Base-by-base conservation (phyloP, 2,888 invertebrate species). In the Scaptomyza parva region DNA sequence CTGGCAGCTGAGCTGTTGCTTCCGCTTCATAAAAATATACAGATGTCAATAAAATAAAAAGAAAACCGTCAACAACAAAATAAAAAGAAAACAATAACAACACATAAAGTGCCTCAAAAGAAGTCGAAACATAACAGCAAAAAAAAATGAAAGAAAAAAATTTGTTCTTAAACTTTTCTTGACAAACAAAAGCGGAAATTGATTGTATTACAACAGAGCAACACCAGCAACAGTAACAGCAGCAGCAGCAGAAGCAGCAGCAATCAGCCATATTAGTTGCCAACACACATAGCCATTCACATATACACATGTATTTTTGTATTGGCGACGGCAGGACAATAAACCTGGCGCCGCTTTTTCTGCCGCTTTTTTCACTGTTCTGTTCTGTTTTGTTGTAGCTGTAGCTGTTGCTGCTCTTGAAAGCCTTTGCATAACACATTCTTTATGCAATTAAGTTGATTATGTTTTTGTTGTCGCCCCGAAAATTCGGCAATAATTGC, bases 131-230 rank as follows among this genome's bases (percentile, higher is more conserved):
- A 84, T 48, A 65, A 28, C 9, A 28, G 0, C 9, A 28, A 1
- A 28, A 9, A 28, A 28, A 28, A 8, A 24, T 7, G 9, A 28
- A 28, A 14, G 14, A 14, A 51, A 41, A 50, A 44, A 65, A n/a
- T n/a, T n/a, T 52, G 44, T 61, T 47, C 50, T 58, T 47, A 37
- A 76, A 86, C 73, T 86, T 84, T 81, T 70, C 87, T 70, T 75
- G 75, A 82, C 86, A 82, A 87, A 82, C 87, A 81, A 71, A 71
- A 82, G 85, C 82, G 87, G 87, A 82, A 82, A 82, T 82, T 82
- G 81, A 86, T 84, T 82, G 82, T 82, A 86, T 87, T 82, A 77
- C 84, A 75, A 63, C 60, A 41, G 28, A 59, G 14, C 9, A 62
- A 61, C 66, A 59, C 37, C 43, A 55, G 50, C 54, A 55, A n/a